Conservation (phyloP, 1,140 invertebrate genomes). For the Macrobrachium rosenbergii region DNA sequence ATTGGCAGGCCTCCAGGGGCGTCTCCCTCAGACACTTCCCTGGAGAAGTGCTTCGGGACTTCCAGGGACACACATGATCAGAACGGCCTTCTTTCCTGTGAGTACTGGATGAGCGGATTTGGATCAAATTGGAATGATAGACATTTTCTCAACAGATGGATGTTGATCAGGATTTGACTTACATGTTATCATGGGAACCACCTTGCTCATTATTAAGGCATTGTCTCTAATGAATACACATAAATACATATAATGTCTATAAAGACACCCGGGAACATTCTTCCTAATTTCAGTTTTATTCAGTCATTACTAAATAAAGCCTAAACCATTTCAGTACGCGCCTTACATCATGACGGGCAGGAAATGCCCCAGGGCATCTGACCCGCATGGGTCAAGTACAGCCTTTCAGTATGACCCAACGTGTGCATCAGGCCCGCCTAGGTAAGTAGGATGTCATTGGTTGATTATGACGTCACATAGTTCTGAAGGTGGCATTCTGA, state of each 20-base stretch:
- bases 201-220: neutral
- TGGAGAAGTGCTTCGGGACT: neutral
- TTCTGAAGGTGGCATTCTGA: too few relatives aligned
- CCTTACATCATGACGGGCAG: neutral
- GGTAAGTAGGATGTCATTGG: too few relatives aligned
- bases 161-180: neutral
- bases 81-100: neutral
- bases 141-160: neutral
- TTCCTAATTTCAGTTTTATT: neutral
- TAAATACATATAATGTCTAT: neutral
- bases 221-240: too few relatives aligned
- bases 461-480: too few relatives aligned
- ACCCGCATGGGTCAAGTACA: neutral
- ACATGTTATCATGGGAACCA: neutral
- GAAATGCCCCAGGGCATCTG: neutral
- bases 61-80: neutral
- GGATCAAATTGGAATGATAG: too few relatives aligned
- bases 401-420: neutral
- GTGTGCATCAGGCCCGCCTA: neutral
- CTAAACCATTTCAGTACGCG: neutral
- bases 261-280: neutral
- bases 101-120: neutral
- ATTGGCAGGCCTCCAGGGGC: neutral
- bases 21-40: neutral
- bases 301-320: neutral